Evolutionary conservation across 2,113 vertebrate species (phyloP).

Genomic region (Callipepla squamata): DNA sequence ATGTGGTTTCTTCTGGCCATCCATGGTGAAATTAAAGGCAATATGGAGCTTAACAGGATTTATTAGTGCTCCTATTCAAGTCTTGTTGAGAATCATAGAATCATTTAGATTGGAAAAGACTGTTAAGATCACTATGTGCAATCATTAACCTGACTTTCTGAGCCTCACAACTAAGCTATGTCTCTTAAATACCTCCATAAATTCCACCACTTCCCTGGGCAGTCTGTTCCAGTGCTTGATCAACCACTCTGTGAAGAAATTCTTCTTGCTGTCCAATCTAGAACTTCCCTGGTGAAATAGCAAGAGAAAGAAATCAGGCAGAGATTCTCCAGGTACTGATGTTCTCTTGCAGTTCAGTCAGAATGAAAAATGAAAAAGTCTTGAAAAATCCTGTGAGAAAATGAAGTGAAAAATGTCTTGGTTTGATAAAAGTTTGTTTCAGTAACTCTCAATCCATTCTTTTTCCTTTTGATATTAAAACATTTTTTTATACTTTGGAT

Average conservation of each 20-base stretch:
- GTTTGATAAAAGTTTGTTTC: background rate
- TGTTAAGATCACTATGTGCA: background rate
- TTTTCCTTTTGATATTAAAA: background rate
- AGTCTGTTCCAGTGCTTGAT: background rate
- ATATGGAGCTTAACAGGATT: background rate
- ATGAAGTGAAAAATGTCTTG: background rate
- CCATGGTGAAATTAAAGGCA: background rate
- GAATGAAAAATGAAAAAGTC: background rate
- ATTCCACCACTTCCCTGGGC: background rate
- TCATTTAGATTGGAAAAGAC: background rate
- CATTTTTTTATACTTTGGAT: background rate
- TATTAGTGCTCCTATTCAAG: background rate
- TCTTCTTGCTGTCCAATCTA: background rate
- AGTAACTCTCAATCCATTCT: background rate
- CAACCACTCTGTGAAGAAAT: background rate
- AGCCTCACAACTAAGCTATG: background rate
- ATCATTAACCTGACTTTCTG: background rate
- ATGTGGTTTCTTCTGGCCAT: background rate
- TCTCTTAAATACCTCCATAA: background rate
- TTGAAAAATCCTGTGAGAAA: background rate
- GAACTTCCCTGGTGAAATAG: background rate
- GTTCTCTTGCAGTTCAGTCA: background rate
- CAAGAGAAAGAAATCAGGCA: background rate
- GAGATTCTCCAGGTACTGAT: background rate
- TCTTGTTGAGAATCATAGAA: background rate